Conservation (phyloP, 2,797 vertebrate genomes). For the Schizopygopsis pylzovi region DNA sequence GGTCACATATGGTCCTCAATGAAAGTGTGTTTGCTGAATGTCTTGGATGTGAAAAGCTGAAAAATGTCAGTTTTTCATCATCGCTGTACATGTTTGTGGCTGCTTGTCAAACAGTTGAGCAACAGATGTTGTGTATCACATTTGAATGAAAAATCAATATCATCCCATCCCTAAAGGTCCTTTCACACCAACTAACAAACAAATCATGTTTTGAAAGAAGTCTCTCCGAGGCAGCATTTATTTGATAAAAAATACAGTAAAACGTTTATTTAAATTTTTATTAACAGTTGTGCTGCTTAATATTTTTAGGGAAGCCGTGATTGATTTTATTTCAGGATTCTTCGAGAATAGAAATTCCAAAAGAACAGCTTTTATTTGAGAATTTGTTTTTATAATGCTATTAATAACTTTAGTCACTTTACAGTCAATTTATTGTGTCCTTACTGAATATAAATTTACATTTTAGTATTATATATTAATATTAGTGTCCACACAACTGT, state of each 20-base stretch:
- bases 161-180: background rate
- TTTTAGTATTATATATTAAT: too few species aligned
- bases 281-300: too few species aligned
- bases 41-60: background rate
- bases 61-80: background rate
- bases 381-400: too few species aligned
- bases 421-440: background rate
- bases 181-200: background rate
- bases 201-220: background rate
- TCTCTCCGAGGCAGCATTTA: background rate
- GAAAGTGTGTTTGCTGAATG: slow-evolving; percentile 18
- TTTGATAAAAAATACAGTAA: background rate
- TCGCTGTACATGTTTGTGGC: background rate
- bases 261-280: too few species aligned
- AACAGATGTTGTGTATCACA: background rate
- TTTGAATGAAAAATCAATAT: background rate
- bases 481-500: background rate
- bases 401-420: too few species aligned
- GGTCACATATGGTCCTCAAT: background rate
- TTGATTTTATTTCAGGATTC: background rate
- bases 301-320: background rate
- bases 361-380: background rate
- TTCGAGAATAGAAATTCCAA: background rate
- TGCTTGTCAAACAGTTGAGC: background rate
- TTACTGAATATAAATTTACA: background rate